A percentile compares a stretch with the other conserved stretches of the same genome.
Conservation (phyloP, 2,888 invertebrate species). For the Ceraclea dissimilis region DNA sequence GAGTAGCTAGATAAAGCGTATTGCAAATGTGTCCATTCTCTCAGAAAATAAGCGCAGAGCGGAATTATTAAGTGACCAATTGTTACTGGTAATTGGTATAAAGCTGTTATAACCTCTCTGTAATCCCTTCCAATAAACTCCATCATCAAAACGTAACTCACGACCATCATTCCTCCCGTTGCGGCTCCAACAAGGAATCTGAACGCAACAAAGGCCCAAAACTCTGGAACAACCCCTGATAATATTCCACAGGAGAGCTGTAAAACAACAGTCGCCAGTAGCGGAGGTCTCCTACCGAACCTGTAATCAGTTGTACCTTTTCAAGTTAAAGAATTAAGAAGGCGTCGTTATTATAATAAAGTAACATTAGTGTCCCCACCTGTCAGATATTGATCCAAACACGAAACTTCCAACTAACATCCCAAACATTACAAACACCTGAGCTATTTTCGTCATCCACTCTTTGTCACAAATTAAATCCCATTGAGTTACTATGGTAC, state of each 20-base stretch:
- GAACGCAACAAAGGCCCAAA: constrained; percentile 54
- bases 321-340: not conserved
- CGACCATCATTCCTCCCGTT: constrained; percentile 76
- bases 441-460: constrained; percentile 60
- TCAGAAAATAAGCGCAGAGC: constrained; percentile 45
- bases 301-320: too few relatives aligned
- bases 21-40: constrained; percentile 37
- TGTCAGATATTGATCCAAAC: constrained; percentile 69
- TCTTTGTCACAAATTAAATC: constrained; percentile 60
- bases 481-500: constrained; percentile 69
- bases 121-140: constrained; percentile 55
- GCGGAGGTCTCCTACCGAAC: constrained; percentile 65
- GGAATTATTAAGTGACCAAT: constrained; percentile 54
- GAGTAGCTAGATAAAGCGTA: constrained; percentile 55
- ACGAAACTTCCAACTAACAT: constrained; percentile 63
- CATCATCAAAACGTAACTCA: constrained; percentile 53
- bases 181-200: constrained; percentile 65
- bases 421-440: constrained; percentile 68
- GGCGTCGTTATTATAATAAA: too few relatives aligned
- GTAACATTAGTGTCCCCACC: constrained; percentile 45
- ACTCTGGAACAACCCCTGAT: constrained; percentile 58
- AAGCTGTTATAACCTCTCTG: constrained; percentile 49
- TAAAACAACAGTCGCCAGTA: constrained; percentile 62
- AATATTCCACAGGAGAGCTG: constrained; percentile 61
- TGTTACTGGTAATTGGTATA: constrained; percentile 64